Evolutionary conservation across 2,888 invertebrate genomes (phyloP), one percentile per base, ranked within the genome.

Genomic region (Subacronicta megacephala): DNA sequence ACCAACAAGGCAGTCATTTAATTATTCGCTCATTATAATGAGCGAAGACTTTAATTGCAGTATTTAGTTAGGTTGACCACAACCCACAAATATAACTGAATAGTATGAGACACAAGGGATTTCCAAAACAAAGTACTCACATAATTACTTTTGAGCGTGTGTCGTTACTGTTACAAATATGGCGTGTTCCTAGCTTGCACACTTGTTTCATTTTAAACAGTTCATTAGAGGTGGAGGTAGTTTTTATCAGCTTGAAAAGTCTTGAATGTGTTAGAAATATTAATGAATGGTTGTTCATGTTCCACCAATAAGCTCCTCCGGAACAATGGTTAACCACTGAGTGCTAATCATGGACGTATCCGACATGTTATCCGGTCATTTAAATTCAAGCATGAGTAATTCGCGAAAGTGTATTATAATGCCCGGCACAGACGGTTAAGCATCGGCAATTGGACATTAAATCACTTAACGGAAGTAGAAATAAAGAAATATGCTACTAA

Each of bases 381-480:
- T 45, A 66, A 40, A 72, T 72, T 69, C 58, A 69, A 58, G 61
- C 70, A 49, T 55, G 62, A 63, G 43, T 65, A 59, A 66, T 60
- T 35, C 47, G 52, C 52, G 66, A 77, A 74, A 72, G 72, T 54
- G 36, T 44, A 33, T 47, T 47, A 45, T 50, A 47, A 46, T 13
- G 49, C 7, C 17, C 17, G 13, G 49, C 16, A 15, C 49, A 54
- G 37, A 45, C 41, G 68, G 16, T n/a, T n/a, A 36, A 43, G 12
- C n/a, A 9, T 15, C 12, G 2, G 5, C 6, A 16, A 20, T 16
- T 1, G 20, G 6, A 2, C 13, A 33, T 23, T 33, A 33, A 18
- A 12, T 26, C 10, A 10, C 10, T 10, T 31, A 31, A n/a, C 31
- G 31, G 31, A 31, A 1, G n/a, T 31, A n/a, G n/a, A 31, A 31